Base-by-base conservation (phyloP, 2,888 invertebrate genomes). In the Sinodicranocentrus sp. region DNA sequence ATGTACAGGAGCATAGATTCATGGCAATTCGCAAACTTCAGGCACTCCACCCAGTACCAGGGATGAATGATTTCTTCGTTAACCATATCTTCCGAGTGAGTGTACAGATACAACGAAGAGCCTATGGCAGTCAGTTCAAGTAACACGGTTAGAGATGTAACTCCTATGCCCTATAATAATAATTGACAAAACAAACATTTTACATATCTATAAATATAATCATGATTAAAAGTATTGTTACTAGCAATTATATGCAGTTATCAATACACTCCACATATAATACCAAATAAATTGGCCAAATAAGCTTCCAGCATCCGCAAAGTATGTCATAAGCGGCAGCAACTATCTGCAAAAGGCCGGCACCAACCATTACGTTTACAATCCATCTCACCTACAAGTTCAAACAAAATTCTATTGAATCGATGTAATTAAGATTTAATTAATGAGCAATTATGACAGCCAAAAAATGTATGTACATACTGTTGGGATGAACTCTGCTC, bases 1-100 rank as follows among this genome's bases (percentile, higher is more conserved):
- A 87, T 73, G 73, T 88, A 88, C 28, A 59, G 23, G 0, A 72
- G 44, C 78, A 87, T 76, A 17, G 71, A 79, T 0, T 25, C 52
- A 15, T 82, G 71, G 39, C 88, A 88, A 0, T 83, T 76, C 0
- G 68, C 61, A n/a, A 10, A 17, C 13, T 10, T 5, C 8, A 71
- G 76, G 39, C 88, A 88, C 26, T 88, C 87, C 23, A 86, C 86
- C 82, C 85, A 84, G 28, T 84, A 87, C 88, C 88, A 88, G 1
- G 86, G 83, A 25, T 80, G 84, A 1, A 86, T 26, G n/a, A 84
- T 13, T 1, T 85, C 82, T 71, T 87, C 86, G 61, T 85, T 85
- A 8, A 73, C 83, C 26, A 86, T 71, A 0, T 33, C 1, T 8
- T 75, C 63, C 10, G 85, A 84, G 17, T 76, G 28, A 3, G 80